These are phyloP conservation scores for Leptonema lineaticorne DNA, from an alignment of 1,140 invertebrate species.

Conservation along the genomic window DNA sequence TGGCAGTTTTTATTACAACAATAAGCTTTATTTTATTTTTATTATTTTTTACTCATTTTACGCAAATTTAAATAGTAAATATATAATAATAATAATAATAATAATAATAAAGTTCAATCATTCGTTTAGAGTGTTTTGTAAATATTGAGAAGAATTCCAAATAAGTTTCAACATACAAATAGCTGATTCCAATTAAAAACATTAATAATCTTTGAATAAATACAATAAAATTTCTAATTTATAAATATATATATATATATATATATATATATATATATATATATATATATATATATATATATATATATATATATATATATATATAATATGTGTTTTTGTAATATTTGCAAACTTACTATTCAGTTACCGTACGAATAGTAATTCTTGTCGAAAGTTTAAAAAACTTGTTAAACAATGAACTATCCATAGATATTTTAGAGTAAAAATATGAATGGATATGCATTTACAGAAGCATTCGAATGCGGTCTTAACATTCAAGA, in stretches of 20 bases:
- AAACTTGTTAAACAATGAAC: slow-evolving; percentile 6
- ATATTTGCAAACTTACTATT: too few relatives aligned
- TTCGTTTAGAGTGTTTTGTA: slow-evolving; percentile 23
- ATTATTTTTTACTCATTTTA: too few relatives aligned
- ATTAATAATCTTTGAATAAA: slow-evolving; percentile 23
- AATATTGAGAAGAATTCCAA: slow-evolving; percentile 7
- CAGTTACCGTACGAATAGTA: too few relatives aligned
- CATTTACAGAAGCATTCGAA: slow-evolving; percentile 34
- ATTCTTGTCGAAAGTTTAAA: slow-evolving; percentile 13
- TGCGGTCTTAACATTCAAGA: slow-evolving; percentile 25
- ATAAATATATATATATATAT: neutral
- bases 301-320: too few relatives aligned
- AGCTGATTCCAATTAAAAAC: neutral
- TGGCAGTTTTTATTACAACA: slow-evolving; percentile 37
- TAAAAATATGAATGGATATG: slow-evolving; percentile 38
- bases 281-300: neutral
- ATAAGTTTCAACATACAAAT: slow-evolving; percentile 2
- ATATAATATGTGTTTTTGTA: too few relatives aligned
- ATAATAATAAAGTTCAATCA: neutral
- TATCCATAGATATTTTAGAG: slow-evolving; percentile 32
- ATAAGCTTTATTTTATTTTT: too few relatives aligned
- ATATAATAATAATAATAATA: too few relatives aligned
- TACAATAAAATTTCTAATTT: slow-evolving; percentile 23
- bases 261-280: too few relatives aligned
- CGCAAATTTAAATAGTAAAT: slow-evolving; percentile 10